These are phyloP conservation scores for Sarcophaga bullata DNA, from an alignment of 1,140 invertebrate species.

Conservation along the genomic window DNA sequence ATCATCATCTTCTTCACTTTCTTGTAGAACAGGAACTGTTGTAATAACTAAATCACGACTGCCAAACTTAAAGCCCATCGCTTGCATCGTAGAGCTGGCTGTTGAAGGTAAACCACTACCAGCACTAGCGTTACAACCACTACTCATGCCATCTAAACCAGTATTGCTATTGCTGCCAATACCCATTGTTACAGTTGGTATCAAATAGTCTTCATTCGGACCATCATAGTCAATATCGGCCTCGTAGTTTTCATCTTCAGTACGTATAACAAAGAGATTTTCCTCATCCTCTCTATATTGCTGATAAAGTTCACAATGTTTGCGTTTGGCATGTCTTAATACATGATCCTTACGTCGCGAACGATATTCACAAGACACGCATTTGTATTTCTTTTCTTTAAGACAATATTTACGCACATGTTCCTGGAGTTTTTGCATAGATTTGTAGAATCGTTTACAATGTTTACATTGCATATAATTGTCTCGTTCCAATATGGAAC, in stretches of 20 bases:
- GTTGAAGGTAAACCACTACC: constrained; percentile 52
- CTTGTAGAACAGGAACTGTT: constrained; percentile 57
- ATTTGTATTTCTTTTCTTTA: constrained; percentile 64
- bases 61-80: constrained; percentile 56
- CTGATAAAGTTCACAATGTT: constrained; percentile 61
- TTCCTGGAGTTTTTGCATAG: constrained; percentile 59
- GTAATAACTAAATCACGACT: constrained; percentile 60
- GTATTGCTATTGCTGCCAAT: constrained; percentile 45
- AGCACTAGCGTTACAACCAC: constrained; percentile 42
- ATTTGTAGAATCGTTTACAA: constrained; percentile 62
- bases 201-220: constrained; percentile 22
- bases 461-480: constrained; percentile 62
- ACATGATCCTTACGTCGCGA: constrained; percentile 64
- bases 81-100: constrained; percentile 49
- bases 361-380: constrained; percentile 62
- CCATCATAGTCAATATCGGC: constrained; percentile 44
- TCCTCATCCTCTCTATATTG: constrained; percentile 55
- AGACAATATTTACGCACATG: constrained; percentile 64
- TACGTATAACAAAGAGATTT: constrained; percentile 60
- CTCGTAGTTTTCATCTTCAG: constrained; percentile 54
- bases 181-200: constrained; percentile 12
- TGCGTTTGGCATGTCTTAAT: constrained; percentile 58
- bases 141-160: constrained; percentile 12
- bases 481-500: constrained; percentile 47
- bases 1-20: constrained; percentile 62